These are phyloP conservation scores for Gnathonemus longibarbis DNA, from an alignment of 2,113 vertebrate genomes.

Conservation along the genomic window DNA sequence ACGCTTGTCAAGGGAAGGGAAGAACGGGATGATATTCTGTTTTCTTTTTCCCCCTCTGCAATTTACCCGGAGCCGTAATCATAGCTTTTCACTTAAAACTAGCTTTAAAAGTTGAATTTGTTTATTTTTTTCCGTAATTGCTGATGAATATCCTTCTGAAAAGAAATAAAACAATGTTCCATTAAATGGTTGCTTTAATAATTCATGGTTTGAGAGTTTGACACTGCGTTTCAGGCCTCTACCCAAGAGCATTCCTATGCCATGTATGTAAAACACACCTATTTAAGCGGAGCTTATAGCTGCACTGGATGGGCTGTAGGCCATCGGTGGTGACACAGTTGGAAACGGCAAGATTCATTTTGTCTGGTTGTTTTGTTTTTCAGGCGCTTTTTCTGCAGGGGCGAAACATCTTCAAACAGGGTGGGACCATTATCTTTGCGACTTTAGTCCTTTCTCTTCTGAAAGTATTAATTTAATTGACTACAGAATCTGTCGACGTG, in stretches of 20 bases:
- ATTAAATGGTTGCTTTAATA: neutral
- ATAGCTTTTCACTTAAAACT: neutral
- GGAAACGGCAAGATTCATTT: neutral
- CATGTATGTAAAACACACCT: neutral
- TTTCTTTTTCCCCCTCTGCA: neutral
- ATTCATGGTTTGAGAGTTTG: neutral
- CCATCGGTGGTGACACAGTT: neutral
- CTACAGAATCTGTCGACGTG: neutral
- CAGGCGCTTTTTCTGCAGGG: neutral
- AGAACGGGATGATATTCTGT: neutral
- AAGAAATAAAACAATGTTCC: neutral
- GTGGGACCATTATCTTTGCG: neutral
- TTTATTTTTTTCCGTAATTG: neutral
- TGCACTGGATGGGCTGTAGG: neutral
- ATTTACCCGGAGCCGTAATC: neutral
- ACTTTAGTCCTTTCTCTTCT: neutral
- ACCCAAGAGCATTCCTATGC: neutral
- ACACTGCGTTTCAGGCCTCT: neutral
- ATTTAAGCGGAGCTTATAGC: no score
- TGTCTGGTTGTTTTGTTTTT: neutral
- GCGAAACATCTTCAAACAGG: neutral
- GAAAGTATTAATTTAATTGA: neutral
- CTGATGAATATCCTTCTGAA: neutral
- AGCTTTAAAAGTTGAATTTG: neutral
- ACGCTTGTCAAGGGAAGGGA: neutral